phyloP scores from a whole-genome alignment of 2,888 invertebrate genomes.

The Nycteola revayana region DNA sequence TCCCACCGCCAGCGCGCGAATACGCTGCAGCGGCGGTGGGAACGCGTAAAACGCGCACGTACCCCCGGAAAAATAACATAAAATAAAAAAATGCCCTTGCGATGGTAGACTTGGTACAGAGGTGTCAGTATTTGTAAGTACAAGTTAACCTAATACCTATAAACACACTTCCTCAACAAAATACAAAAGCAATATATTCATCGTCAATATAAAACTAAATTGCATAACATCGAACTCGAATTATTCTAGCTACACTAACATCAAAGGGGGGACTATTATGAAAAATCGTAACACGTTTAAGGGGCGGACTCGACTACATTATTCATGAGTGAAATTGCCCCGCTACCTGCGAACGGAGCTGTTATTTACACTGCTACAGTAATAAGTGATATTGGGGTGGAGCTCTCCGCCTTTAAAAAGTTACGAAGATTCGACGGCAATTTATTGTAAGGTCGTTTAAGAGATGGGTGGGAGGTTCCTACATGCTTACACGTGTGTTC shows the following conservation, averaged over 20 bases:
- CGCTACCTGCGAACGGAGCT: slow-evolving; percentile 54
- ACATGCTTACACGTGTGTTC: no score
- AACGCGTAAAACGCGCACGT: no score
- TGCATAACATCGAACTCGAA: slow-evolving; percentile 57
- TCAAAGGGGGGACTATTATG: slow-evolving; percentile 74
- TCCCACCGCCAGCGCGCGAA: no score
- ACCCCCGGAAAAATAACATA: no score
- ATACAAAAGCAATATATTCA: slow-evolving; percentile 28
- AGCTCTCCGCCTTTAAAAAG: slow-evolving; percentile 52
- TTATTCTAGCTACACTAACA: slow-evolving; percentile 49
- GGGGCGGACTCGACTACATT: slow-evolving; percentile 71
- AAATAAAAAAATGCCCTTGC: no score
- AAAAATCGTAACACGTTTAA: slow-evolving; percentile 80
- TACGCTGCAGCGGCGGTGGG: no score
- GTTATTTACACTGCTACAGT: slow-evolving; percentile 64
- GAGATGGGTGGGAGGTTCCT: slow-evolving; percentile 1
- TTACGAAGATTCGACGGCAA: slow-evolving; percentile 30
- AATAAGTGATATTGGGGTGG: slow-evolving; percentile 57
- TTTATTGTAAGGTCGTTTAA: slow-evolving; percentile 13
- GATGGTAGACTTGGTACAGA: no score
- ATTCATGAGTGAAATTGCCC: slow-evolving; percentile 75
- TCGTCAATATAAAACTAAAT: slow-evolving; percentile 59
- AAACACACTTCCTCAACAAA: background rate
- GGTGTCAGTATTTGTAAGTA: no score
- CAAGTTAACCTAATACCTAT: no score